Base-by-base conservation (phyloP, 2,113 vertebrate genomes). In the Syrmaticus mikado region DNA sequence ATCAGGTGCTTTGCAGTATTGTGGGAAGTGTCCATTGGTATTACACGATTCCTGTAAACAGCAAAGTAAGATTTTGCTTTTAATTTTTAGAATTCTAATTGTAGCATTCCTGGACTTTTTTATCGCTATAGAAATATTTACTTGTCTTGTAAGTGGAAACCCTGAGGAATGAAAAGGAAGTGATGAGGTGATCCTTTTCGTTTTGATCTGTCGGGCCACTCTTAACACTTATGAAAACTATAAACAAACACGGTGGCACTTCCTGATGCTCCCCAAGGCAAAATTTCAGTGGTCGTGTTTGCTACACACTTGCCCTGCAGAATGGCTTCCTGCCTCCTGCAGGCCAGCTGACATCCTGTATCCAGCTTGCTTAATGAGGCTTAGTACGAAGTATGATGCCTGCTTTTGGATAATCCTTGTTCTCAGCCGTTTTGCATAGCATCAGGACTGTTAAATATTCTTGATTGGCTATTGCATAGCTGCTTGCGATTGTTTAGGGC, bases 351-450 rank as follows among this genome's bases (percentile, higher is more conserved):
- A 27, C 19, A 17, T 46, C 40, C 57, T 52, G 0, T 57, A 61
- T 61, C 18, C 18, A 61, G 43, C 10, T 34, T 2, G 0, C 45
- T 72, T 1, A 1, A 1, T 48, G 52, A 53, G 40, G 27, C 14
- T 64, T 64, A 28, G 3, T 48, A 0, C 13, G 32, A 50, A 41
- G 7, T 28, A 1, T 20, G 13, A 62, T 61, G 53, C 30, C 48
- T 80, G 53, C 50, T 58, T 87, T 40, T 45, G 50, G 40, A 3
- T 74, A 27, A 40, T 64, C 60, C 19, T 65, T 66, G 21, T 3
- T 70, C 13, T 3, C 48, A 24, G 36, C 13, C 9, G 8, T 78
- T 90, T 13, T 67, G 50, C 40, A 2, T 8, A 1, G 10, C 13
- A 5, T 40, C 17, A 36, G 21, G 62, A 30, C 27, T n/a, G 6